Base-by-base conservation (phyloP, 1,140 invertebrate species). In the Nasonia vitripennis region DNA sequence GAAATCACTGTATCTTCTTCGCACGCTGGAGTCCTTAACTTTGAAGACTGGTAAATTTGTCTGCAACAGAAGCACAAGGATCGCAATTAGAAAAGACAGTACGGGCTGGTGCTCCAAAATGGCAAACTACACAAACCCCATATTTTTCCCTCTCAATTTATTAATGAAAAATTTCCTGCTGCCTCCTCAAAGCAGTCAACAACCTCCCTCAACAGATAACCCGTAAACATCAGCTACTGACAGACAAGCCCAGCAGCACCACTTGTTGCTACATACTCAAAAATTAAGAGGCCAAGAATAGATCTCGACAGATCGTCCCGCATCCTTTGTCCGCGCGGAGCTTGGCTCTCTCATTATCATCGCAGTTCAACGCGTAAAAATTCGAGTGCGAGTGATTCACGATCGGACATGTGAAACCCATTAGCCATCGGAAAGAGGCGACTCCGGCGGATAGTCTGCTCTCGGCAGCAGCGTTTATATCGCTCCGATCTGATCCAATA, bases 21-120 rank as follows among this genome's bases (percentile, higher is more conserved):
- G 94, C 1, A 99, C 99, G 92, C 96, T 99, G 0, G 99, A 99
- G 92, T 99, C 99, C 94, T 99, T 99, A 12, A 99, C 96, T 96
- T 99, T 99, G 94, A 99, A 99, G 85, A 99, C 98, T 79, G 99
- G 99, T 89, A 99, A 95, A 94, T 99, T 99, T 88, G 99, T 99
- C 99, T 99, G 95, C 86, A 96, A 86, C 2, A 31, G 27, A 71
- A 81, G 5, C 55, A 62, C 20, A 62, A 62, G 2, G 4, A 62
- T 62, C 2, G 6, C 17, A 62, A 62, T 62, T 20, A 62, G 55
- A 62, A n/a, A n/a, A 20, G 55, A 17, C 48, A 51, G 55, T 62
- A 7, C 1, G 20, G 17, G 4, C 7, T 20, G 4, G 17, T 7
- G 20, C 17, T 62, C 55, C 20, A 62, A 62, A 62, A n/a, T 62